These are phyloP conservation scores for Telmatherina bonti DNA, from an alignment of 2,797 vertebrate genomes.

Conservation along the genomic window DNA sequence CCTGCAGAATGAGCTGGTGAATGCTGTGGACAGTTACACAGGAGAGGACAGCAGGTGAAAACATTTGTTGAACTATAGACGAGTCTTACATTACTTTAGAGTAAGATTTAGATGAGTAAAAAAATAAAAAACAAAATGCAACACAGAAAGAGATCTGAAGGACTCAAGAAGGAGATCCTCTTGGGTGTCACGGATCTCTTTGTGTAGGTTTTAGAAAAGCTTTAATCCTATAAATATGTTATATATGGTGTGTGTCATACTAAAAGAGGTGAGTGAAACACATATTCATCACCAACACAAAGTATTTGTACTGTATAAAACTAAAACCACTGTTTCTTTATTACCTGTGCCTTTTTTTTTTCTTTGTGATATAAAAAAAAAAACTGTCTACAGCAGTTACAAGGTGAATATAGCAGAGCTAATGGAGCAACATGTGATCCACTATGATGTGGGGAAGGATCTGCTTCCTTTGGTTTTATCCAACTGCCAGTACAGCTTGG, in stretches of 20 bases:
- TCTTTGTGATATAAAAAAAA: too few species aligned
- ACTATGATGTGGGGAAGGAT: constrained; percentile 88
- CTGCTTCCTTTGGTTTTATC: constrained; percentile 87
- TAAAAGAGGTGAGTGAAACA: too few species aligned
- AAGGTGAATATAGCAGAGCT: constrained; percentile 82
- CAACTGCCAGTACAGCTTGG: constrained; percentile 91
- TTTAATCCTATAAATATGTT: background rate
- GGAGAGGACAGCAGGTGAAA: constrained; percentile 78
- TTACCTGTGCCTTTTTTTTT: too few species aligned
- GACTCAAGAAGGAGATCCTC: too few species aligned
- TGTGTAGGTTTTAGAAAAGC: too few species aligned
- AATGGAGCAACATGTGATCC: constrained; percentile 86
- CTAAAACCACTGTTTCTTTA: too few species aligned
- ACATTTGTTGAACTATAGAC: background rate
- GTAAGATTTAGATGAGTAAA: background rate
- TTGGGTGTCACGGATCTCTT: too few species aligned
- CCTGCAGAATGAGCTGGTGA: constrained; percentile 87
- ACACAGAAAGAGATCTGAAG: too few species aligned
- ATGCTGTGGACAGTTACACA: constrained; percentile 74
- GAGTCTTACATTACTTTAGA: background rate
- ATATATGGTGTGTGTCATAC: too few species aligned
- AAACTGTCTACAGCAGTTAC: constrained; percentile 73
- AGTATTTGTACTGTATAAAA: too few species aligned
- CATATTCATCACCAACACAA: too few species aligned
- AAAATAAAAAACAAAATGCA: too few species aligned